Evolutionary conservation across 1,140 invertebrate genomes (phyloP).

Genomic region (Orchesella cincta): DNA sequence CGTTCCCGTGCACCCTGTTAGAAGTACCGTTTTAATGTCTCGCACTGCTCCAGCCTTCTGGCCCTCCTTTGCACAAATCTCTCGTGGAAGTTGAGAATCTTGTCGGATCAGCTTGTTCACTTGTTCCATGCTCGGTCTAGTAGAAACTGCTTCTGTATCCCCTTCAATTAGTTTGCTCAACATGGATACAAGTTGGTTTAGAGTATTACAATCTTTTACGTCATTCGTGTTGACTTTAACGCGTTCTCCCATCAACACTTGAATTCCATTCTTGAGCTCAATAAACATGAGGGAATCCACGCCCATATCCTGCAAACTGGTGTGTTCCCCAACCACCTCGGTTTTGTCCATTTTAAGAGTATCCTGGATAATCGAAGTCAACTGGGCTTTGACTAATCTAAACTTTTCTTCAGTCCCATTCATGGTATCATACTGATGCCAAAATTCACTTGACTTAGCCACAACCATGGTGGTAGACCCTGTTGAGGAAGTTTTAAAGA

Average conservation of each 20-base stretch:
- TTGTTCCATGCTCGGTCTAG: background rate
- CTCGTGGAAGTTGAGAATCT: background rate
- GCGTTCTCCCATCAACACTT: background rate
- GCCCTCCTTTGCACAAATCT: background rate
- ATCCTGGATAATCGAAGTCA: background rate
- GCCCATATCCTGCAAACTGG: background rate
- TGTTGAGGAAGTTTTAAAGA: background rate
- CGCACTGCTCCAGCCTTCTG: background rate
- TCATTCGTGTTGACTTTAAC: background rate
- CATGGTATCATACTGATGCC: background rate
- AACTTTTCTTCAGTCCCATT: background rate
- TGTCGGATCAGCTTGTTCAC: background rate
- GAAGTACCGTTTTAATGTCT: conserved; percentile 2
- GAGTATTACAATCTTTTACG: background rate
- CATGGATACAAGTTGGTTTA: background rate
- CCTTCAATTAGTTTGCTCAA: background rate
- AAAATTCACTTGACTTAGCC: background rate
- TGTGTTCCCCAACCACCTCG: background rate
- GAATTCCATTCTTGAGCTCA: background rate
- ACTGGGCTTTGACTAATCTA: background rate
- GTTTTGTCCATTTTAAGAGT: background rate
- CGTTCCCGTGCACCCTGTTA: conserved; percentile 13
- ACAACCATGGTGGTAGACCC: background rate
- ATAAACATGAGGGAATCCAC: background rate
- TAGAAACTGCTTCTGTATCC: background rate